Conservation (phyloP, 2,888 invertebrate species). For the Stramonita haemastoma region DNA sequence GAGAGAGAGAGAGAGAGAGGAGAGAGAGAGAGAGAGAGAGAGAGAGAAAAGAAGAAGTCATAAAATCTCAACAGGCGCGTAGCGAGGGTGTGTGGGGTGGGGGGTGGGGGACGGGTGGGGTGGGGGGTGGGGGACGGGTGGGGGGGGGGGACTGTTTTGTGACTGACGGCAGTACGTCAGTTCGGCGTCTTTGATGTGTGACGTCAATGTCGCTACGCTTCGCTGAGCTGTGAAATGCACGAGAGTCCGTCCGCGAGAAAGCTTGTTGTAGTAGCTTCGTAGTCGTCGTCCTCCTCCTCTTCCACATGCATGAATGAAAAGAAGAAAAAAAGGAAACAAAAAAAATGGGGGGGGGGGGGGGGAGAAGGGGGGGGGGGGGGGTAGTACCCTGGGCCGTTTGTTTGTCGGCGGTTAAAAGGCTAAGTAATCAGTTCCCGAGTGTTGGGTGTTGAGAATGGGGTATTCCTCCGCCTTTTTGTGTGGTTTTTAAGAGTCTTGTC, state of each 20-base stretch:
- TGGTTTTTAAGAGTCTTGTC: too few species aligned
- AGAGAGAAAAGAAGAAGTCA: background rate
- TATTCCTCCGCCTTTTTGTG: background rate
- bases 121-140: too few species aligned
- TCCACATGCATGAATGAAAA: too few species aligned
- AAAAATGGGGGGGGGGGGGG: too few species aligned
- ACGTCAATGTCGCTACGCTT: conserved; percentile 20
- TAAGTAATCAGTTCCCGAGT: background rate
- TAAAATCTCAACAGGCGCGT: conserved; percentile 18
- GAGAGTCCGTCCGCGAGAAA: too few species aligned
- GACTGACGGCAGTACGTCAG: background rate
- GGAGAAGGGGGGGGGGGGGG: background rate
- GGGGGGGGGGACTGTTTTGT: conserved; percentile 12
- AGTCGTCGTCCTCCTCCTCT: too few species aligned
- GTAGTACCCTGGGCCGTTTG: too few species aligned
- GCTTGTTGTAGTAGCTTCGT: too few species aligned
- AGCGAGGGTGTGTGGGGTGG: background rate
- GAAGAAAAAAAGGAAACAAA: too few species aligned
- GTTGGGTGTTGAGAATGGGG: background rate
- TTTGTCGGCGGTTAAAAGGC: conserved; percentile 6
- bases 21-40: too few species aligned
- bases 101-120: too few species aligned
- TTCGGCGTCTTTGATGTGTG: conserved; percentile 20
- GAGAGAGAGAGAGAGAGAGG: too few species aligned
- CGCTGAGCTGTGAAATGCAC: conserved; percentile 31